phyloP scores from a whole-genome alignment of 2,888 invertebrate genomes.

The Tupiocoris notatus region DNA sequence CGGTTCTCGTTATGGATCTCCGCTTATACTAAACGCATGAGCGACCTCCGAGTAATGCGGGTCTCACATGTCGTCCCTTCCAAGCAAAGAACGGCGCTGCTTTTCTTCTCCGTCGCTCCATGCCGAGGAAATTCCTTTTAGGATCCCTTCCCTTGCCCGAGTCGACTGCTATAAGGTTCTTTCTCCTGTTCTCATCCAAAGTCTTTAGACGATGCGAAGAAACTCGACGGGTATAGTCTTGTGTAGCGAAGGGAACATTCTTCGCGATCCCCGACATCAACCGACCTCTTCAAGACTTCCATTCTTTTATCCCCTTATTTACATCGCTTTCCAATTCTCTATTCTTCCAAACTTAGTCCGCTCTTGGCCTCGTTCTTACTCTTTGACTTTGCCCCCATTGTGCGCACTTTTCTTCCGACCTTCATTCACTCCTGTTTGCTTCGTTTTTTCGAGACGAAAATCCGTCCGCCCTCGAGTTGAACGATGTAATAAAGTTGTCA shows the following conservation, averaged over 20 bases:
- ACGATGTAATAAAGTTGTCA: neutral
- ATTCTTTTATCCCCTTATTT: neutral
- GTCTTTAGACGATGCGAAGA: neutral
- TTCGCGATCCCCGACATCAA: neutral
- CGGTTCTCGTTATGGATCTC: neutral
- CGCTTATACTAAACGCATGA: conserved; percentile 6
- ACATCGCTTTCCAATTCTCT: conserved; percentile 18
- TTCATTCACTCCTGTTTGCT: neutral
- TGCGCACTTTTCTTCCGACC: neutral
- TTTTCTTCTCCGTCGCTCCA: neutral
- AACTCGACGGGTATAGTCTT: neutral
- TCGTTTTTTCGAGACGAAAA: neutral
- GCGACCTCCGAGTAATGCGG: conserved; percentile 19
- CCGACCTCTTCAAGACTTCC: neutral
- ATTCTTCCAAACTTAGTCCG: neutral
- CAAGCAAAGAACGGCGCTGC: neutral
- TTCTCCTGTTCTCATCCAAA: conserved; percentile 7
- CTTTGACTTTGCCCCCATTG: neutral
- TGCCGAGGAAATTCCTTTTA: conserved; percentile 18
- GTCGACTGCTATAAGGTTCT: conserved; percentile 21
- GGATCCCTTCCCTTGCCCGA: conserved; percentile 10
- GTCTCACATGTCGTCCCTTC: conserved; percentile 8
- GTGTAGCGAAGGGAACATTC: conserved; percentile 1
- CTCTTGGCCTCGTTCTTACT: neutral
- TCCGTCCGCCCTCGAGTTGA: neutral